Base-by-base conservation (phyloP, 2,888 invertebrate genomes). In the Volucella inanis region DNA sequence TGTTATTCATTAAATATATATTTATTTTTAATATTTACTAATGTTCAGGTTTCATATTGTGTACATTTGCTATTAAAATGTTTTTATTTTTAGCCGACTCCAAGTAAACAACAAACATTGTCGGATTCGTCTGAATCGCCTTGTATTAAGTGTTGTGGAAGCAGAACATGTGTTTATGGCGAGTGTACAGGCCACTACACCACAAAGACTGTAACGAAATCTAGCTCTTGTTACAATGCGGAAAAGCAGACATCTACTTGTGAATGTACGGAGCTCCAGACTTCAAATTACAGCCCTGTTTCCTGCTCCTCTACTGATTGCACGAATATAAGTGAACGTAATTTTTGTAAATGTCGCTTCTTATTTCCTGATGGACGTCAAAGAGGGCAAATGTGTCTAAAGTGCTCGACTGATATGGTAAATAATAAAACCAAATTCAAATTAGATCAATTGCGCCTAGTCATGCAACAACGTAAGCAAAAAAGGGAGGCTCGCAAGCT, bases 391-490 rank as follows among this genome's bases (percentile, higher is more conserved):
- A 90, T 90, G 87, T 92, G 92, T 87, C 89, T 89, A 45, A 93
- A 91, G 92, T 95, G 93, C 88, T 88, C 89, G 15, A 92, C 94
- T 75, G 95, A 95, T 62, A 92, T 94, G 90, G 96, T 96, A 87
- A 96, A 96, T 90, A 94, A 94, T 88, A 96, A 96, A 88, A 96
- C 96, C 8, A 95, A 96, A 89, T 96, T 96, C 88, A 98, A 98
- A 92, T 94, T 98, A 92, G 96, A 97, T 90, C 96, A 97, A 87
- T 93, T 98, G 70, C 95, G 97, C 88, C 94, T 97, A 88, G 97
- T 98, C 77, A 96, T 98, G 97, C 97, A 97, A 88, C 97, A 98
- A 91, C 94, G 97, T 89, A 95, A 97, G 87, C 96, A 97, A 87
- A 94, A 97, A 82, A 94, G 98, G 68, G 96, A 97, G 89, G 96